Conservation (phyloP, 2,113 vertebrate species). For the Triplophysa siluroides region DNA sequence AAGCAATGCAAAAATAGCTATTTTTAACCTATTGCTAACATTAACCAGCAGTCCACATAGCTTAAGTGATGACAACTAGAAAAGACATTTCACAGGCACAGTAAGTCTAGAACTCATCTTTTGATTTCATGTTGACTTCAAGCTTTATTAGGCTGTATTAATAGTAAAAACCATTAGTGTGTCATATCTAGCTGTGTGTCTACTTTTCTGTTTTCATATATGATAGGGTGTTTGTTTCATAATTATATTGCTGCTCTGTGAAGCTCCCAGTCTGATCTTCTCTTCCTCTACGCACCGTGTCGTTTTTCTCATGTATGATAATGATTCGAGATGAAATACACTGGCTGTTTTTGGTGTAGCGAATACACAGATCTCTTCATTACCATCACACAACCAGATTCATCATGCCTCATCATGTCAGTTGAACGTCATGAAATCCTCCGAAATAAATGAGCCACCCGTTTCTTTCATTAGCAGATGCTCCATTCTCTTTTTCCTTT, state of each 20-base stretch:
- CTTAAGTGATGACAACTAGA: too few species aligned
- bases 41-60: neutral
- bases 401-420: constrained; percentile 22
- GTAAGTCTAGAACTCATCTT: neutral
- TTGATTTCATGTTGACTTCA: constrained; percentile 28
- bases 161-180: constrained; percentile 54
- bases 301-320: constrained; percentile 40
- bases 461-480: neutral
- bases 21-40: neutral
- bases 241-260: constrained; percentile 57
- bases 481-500: neutral
- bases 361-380: constrained; percentile 19
- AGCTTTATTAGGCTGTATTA: constrained; percentile 54
- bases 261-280: constrained; percentile 57
- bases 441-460: neutral
- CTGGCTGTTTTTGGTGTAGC: constrained; percentile 30
- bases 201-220: constrained; percentile 57
- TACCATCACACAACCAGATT: constrained; percentile 27
- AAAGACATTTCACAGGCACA: neutral
- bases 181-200: constrained; percentile 50
- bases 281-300: constrained; percentile 53
- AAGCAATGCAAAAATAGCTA: neutral
- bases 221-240: constrained; percentile 60
- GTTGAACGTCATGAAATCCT: constrained; percentile 10
- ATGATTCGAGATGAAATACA: constrained; percentile 20